These are phyloP conservation scores for Brienomyrus brachyistius DNA, from an alignment of 2,113 vertebrate species.

Conservation along the genomic window DNA sequence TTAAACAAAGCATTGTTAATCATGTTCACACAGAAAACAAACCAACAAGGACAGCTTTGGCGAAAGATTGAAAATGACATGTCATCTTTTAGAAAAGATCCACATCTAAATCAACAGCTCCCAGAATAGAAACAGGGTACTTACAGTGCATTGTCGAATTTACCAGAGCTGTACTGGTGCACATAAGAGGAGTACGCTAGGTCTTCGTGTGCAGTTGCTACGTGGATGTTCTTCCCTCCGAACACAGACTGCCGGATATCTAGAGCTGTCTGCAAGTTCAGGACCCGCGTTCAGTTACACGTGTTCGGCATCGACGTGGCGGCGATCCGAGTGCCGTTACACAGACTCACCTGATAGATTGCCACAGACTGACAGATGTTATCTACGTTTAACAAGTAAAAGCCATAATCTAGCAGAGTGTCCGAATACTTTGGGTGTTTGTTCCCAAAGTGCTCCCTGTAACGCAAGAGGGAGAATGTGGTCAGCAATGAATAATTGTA, in stretches of 20 bases:
- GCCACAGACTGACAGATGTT: conserved; percentile 98
- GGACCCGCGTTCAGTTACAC: not conserved
- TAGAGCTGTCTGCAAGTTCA: conserved; percentile 73
- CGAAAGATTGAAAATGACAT: not conserved
- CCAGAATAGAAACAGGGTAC: conserved; percentile 43
- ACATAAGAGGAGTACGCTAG: conserved; percentile 96
- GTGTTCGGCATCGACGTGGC: not conserved
- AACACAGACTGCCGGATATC: conserved; percentile 98
- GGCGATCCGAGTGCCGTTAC: not conserved
- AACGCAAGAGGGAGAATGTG: conserved; percentile 31
- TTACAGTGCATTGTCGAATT: conserved; percentile 97
- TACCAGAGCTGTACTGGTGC: conserved; percentile 98
- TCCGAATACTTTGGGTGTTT: conserved; percentile 98
- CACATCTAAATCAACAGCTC: not conserved
- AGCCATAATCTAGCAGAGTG: conserved; percentile 94
- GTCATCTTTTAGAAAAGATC: conserved; percentile 25
- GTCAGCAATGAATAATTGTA: not conserved
- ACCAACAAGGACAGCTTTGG: not conserved
- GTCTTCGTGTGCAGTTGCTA: conserved; percentile 95
- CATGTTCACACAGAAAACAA: not conserved
- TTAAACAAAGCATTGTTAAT: not conserved
- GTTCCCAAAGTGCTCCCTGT: conserved; percentile 94
- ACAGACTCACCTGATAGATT: conserved; percentile 84
- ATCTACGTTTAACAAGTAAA: conserved; percentile 98
- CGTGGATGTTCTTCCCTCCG: conserved; percentile 97